A percentile compares a stretch with the other conserved stretches of the same genome.
phyloP scores from a whole-genome alignment of 2,113 vertebrate species.

The Pholis gunnellus region DNA sequence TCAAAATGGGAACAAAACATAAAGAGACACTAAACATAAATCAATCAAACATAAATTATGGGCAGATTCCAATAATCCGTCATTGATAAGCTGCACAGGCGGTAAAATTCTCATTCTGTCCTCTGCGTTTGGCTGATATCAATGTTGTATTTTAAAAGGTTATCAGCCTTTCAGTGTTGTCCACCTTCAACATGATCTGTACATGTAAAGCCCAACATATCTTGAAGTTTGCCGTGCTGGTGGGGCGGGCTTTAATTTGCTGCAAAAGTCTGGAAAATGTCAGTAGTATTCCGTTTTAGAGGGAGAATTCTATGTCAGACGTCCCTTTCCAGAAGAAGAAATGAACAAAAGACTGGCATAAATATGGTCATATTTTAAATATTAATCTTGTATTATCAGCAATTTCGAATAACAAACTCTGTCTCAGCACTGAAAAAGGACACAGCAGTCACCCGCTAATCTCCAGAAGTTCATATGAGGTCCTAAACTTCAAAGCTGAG shows the following conservation, averaged over 20 bases:
- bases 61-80: too few relatives aligned
- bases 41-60: too few relatives aligned
- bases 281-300: conserved; percentile 54
- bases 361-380: conserved; percentile 49
- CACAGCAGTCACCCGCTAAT: background rate
- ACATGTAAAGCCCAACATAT: background rate
- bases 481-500: background rate
- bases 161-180: conserved; percentile 10
- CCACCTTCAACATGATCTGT: background rate
- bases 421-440: background rate
- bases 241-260: background rate
- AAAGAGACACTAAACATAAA: too few relatives aligned
- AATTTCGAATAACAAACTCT: conserved; percentile 19
- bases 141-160: conserved; percentile 18
- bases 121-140: background rate
- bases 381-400: conserved; percentile 31
- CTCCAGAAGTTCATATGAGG: conserved; percentile 12
- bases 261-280: background rate
- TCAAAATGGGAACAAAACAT: background rate
- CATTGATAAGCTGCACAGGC: background rate
- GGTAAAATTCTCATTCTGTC: background rate
- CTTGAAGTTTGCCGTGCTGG: background rate
- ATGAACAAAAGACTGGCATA: conserved; percentile 26
- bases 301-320: conserved; percentile 14
- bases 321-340: background rate